Evolutionary conservation across 2,797 vertebrate genomes (phyloP).

Genomic region (Serranus cabrilla): DNA sequence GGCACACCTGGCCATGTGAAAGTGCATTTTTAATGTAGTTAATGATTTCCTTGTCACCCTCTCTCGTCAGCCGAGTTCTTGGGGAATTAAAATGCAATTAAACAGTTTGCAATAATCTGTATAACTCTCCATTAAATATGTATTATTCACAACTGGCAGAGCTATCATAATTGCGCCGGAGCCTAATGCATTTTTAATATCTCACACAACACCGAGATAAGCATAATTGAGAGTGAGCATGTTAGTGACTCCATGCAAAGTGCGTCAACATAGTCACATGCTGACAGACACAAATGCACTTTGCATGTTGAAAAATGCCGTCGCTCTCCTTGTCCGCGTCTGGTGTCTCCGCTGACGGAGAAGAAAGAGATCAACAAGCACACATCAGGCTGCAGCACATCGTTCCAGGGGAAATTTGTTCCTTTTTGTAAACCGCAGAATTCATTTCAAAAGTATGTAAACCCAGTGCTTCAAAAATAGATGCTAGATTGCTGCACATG

Average conservation of each 20-base stretch:
- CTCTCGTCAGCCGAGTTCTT: conserved; percentile 23
- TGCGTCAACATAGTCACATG: conserved; percentile 42
- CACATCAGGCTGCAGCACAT: neutral
- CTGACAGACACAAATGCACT: conserved; percentile 54
- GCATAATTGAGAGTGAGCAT: conserved; percentile 67
- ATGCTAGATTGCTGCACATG: conserved; percentile 25
- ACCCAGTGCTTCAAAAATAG: conserved; percentile 34
- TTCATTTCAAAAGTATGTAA: conserved; percentile 30
- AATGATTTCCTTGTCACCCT: conserved; percentile 32
- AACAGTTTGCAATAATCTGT: conserved; percentile 70
- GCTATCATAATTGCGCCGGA: conserved; percentile 69
- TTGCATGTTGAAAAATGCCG: conserved; percentile 33
- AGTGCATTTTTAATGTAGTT: conserved; percentile 28
- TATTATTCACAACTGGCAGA: conserved; percentile 74
- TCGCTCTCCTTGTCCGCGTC: conserved; percentile 26
- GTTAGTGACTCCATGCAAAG: conserved; percentile 52
- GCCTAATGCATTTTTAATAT: conserved; percentile 83
- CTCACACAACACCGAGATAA: conserved; percentile 61
- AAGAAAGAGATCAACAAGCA: neutral
- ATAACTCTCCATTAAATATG: conserved; percentile 76
- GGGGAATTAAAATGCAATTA: conserved; percentile 74
- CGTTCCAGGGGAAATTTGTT: neutral
- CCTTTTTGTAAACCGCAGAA: neutral
- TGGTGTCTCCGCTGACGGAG: conserved; percentile 13
- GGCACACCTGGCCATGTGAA: conserved; percentile 25